Evolutionary conservation across 2,888 invertebrate species (phyloP).

Genomic region (Tridacna crocea): DNA sequence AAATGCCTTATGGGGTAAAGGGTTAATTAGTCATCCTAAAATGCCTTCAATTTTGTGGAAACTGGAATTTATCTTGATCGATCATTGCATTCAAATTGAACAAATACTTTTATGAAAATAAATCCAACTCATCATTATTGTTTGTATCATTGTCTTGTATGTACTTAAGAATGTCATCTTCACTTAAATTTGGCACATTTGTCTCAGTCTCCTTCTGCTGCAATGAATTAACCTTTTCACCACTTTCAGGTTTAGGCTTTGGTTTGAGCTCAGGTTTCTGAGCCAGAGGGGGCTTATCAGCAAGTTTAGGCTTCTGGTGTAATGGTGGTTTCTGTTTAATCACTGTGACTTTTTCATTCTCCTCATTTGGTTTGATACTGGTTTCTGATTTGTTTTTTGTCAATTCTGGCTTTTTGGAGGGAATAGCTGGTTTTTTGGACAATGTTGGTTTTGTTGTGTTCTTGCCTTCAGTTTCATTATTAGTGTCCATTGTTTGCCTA

Average conservation of each 20-base stretch:
- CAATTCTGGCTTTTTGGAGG: conserved; percentile 13
- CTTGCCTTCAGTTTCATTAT: background rate
- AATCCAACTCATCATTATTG: conserved; percentile 69
- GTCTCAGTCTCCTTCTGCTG: background rate
- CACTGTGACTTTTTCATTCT: conserved; percentile 18
- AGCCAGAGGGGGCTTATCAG: conserved; percentile 19
- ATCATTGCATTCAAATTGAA: too few species aligned
- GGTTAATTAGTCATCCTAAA: too few species aligned
- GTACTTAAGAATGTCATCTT: conserved; percentile 75
- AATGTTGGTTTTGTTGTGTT: background rate
- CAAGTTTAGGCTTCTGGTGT: conserved; percentile 8
- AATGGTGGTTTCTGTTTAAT: conserved; percentile 29
- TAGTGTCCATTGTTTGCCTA: conserved; percentile 32
- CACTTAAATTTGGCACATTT: conserved; percentile 27
- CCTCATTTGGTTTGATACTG: conserved; percentile 10
- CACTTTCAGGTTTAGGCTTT: background rate
- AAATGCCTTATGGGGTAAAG: too few species aligned
- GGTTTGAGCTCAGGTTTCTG: conserved; percentile 5
- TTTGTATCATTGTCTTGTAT: conserved; percentile 66
- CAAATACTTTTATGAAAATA: conserved; percentile 69
- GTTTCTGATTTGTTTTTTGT: conserved; percentile 37
- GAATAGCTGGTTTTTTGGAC: background rate
- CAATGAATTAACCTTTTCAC: background rate
- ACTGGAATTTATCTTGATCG: too few species aligned
- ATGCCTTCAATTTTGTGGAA: too few species aligned